phyloP scores from a whole-genome alignment of 2,797 vertebrate genomes.

The Rhincodon typus region DNA sequence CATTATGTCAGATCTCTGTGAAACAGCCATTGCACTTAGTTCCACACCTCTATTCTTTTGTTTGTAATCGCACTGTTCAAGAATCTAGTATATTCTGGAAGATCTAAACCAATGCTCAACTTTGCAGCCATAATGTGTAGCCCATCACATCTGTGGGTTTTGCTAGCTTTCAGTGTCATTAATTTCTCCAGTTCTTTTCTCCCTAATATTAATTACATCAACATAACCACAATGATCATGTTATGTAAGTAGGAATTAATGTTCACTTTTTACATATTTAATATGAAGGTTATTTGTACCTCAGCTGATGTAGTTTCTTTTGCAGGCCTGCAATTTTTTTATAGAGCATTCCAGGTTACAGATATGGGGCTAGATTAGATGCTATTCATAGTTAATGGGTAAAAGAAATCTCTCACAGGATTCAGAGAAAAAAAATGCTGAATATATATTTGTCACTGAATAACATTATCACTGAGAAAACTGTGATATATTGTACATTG shows the following conservation, averaged over 20 bases:
- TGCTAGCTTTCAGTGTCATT: too few species aligned
- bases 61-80: too few species aligned
- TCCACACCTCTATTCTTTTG: neutral
- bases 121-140: too few species aligned
- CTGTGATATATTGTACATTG: neutral
- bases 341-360: neutral
- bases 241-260: neutral
- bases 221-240: too few species aligned
- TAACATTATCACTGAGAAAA: neutral
- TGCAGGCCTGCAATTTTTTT: too few species aligned
- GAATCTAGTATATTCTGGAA: too few species aligned
- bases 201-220: too few species aligned
- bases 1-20: neutral
- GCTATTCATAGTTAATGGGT: neutral
- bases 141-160: too few species aligned
- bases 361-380: neutral
- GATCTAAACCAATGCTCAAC: too few species aligned
- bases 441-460: neutral
- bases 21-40: neutral
- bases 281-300: neutral
- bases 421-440: neutral
- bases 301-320: neutral
- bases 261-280: neutral
- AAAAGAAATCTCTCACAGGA: neutral
- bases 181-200: too few species aligned